These are phyloP conservation scores for Helostoma temminkii DNA, from an alignment of 2,797 vertebrate genomes.

Conservation along the genomic window DNA sequence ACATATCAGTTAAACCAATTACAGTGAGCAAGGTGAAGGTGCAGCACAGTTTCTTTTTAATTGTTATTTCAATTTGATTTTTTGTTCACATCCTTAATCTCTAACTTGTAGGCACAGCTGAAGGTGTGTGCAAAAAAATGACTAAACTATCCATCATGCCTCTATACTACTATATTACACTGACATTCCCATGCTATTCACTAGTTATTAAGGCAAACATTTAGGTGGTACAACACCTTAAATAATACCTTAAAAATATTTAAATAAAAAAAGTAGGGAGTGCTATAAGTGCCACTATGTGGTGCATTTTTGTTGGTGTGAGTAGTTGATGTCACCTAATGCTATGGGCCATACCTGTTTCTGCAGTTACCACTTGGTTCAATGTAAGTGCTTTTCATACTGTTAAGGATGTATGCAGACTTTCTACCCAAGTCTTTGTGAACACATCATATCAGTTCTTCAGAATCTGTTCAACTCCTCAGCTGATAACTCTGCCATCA, in stretches of 20 bases:
- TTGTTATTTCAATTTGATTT: conserved; percentile 31
- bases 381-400: background rate
- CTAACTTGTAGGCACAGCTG: background rate
- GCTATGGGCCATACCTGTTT: conserved; percentile 33
- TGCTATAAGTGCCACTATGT: background rate
- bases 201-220: background rate
- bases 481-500: conserved; percentile 1
- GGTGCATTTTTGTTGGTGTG: background rate
- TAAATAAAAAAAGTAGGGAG: background rate
- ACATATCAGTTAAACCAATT: conserved; percentile 80
- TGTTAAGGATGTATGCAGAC: background rate
- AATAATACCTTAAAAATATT: background rate
- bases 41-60: conserved; percentile 32
- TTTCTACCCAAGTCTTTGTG: conserved; percentile 11
- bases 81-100: background rate
- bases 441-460: background rate
- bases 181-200: background rate
- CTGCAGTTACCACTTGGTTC: conserved; percentile 36
- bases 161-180: no score
- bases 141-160: background rate
- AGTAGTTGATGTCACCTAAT: no score
- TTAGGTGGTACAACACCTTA: background rate
- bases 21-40: conserved; percentile 64
- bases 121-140: background rate
- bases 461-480: background rate